These are phyloP conservation scores for Protomyctophum bolini DNA, from an alignment of 2,113 vertebrate genomes.

Conservation along the genomic window DNA sequence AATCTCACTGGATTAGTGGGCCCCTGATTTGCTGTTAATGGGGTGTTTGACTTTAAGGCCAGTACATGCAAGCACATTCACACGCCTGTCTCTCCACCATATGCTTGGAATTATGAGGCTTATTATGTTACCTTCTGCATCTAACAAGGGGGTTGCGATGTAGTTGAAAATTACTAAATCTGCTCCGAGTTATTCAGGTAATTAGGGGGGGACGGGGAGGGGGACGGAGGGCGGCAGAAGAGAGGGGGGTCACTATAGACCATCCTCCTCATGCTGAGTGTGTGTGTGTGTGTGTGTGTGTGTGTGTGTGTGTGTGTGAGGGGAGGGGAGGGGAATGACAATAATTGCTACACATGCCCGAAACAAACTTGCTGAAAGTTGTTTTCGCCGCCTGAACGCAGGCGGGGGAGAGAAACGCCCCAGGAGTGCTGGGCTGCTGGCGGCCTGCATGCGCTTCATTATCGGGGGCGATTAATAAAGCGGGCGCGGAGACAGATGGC, in stretches of 20 bases:
- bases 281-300: constrained; percentile 27
- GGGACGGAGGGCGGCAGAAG: constrained; percentile 33
- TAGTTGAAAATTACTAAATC: constrained; percentile 70
- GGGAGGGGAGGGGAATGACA: constrained; percentile 64
- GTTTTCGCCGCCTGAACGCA: constrained; percentile 54
- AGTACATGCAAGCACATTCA: constrained; percentile 70
- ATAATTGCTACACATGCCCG: constrained; percentile 70
- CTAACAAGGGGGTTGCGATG: constrained; percentile 68
- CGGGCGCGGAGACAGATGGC: constrained; percentile 74
- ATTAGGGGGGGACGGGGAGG: constrained; percentile 65
- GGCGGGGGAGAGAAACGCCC: constrained; percentile 34
- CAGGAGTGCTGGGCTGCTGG: constrained; percentile 47
- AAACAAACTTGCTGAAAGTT: constrained; percentile 74
- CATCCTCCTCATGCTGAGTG: constrained; percentile 46
- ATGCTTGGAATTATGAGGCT: constrained; percentile 68
- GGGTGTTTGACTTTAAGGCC: constrained; percentile 78
- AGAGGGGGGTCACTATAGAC: constrained; percentile 58
- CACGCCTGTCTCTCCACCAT: constrained; percentile 66
- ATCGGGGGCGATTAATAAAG: constrained; percentile 75
- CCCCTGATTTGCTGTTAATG: constrained; percentile 71
- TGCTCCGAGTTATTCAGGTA: constrained; percentile 71
- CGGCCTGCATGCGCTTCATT: constrained; percentile 65
- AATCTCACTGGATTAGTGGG: constrained; percentile 74
- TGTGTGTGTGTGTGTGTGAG: not conserved
- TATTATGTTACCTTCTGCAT: constrained; percentile 57